phyloP scores from a whole-genome alignment of 2,113 vertebrate species.

The Mugil cephalus region DNA sequence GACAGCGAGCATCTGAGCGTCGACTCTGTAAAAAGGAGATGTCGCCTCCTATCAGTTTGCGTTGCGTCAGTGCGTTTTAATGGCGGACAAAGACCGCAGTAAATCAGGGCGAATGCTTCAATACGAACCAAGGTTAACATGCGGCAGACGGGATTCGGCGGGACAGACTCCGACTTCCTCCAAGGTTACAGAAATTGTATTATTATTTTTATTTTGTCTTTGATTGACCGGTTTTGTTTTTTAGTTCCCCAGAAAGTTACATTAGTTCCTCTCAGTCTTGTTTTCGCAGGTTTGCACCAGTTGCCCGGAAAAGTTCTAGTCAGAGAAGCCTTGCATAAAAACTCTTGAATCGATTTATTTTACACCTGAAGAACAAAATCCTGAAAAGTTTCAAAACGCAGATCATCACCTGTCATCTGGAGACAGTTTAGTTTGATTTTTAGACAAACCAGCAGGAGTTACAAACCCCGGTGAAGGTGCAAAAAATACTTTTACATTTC shows the following conservation, averaged over 20 bases:
- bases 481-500: too few relatives aligned
- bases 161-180: background rate
- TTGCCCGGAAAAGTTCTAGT: background rate
- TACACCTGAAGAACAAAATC: too few relatives aligned
- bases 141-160: slow-evolving; percentile 20
- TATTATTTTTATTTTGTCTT: slow-evolving; percentile 3
- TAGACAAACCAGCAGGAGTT: too few relatives aligned
- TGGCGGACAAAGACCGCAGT: slow-evolving; percentile 24
- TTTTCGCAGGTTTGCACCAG: slow-evolving; percentile 4
- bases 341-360: too few relatives aligned
- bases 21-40: slow-evolving; percentile 29
- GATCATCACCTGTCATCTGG: too few relatives aligned
- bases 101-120: slow-evolving; percentile 48
- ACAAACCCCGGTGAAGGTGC: too few relatives aligned
- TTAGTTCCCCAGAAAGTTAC: background rate
- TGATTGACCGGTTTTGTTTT: slow-evolving; percentile 10
- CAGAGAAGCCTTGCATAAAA: background rate
- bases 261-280: background rate
- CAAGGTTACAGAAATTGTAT: too few relatives aligned
- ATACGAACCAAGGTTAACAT: slow-evolving; percentile 38
- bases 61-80: slow-evolving; percentile 52
- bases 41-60: slow-evolving; percentile 51
- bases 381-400: too few relatives aligned
- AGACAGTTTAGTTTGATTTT: too few relatives aligned
- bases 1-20: background rate